Conservation (phyloP, 2,888 invertebrate species). For the Petrolisthes manimaculis region DNA sequence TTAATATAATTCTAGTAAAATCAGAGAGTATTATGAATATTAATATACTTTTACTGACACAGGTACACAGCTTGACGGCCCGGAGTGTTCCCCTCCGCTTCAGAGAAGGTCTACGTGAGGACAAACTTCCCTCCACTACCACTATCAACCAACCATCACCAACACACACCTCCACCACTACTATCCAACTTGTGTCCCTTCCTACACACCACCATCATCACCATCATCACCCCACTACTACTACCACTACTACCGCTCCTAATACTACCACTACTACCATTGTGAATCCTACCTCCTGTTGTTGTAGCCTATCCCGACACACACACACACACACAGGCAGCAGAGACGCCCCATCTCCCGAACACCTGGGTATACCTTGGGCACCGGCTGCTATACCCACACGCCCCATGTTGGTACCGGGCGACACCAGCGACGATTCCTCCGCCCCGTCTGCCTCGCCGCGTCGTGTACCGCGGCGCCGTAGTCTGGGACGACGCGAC, state of each 20-base stretch:
- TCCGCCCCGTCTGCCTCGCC: slow-evolving; percentile 44
- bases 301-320: slow-evolving; percentile 4
- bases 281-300: neutral
- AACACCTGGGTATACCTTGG: slow-evolving; percentile 65
- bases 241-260: neutral
- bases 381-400: slow-evolving; percentile 54
- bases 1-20: too few species aligned
- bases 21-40: too few species aligned
- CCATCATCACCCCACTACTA: neutral
- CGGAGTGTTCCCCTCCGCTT: slow-evolving; percentile 83
- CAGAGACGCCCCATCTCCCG: slow-evolving; percentile 59
- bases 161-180: neutral
- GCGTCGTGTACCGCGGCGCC: slow-evolving; percentile 33
- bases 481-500: slow-evolving; percentile 49
- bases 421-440: slow-evolving; percentile 57
- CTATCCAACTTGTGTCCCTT: neutral
- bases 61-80: slow-evolving; percentile 83
- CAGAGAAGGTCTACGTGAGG: slow-evolving; percentile 75
- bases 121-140: neutral
- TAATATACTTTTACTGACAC: slow-evolving; percentile 57
- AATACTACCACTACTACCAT: slow-evolving; percentile 10
- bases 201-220: neutral
- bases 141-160: neutral
- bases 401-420: slow-evolving; percentile 36
- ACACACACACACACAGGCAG: slow-evolving; percentile 5